These are phyloP conservation scores for Monopis laevigella DNA, from an alignment of 2,888 invertebrate species.

Conservation along the genomic window DNA sequence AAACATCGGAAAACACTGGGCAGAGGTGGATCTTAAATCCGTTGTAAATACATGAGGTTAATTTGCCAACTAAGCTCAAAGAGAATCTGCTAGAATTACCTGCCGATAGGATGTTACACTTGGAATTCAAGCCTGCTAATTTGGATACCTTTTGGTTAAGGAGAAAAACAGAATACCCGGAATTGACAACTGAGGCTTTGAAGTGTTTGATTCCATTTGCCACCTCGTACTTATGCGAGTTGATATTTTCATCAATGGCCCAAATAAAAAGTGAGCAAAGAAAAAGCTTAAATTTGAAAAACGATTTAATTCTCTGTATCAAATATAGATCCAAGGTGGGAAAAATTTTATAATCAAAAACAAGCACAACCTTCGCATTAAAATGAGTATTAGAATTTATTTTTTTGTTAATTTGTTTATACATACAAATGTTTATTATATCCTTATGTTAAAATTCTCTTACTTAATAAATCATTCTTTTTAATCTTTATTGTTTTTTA, in stretches of 20 bases:
- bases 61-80: conserved; percentile 20
- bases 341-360: conserved; percentile 16
- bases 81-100: conserved; percentile 21
- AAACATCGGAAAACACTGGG: conserved; percentile 19
- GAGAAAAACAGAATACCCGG: conserved; percentile 17
- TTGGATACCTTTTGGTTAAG: conserved; percentile 19
- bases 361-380: conserved; percentile 12
- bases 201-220: conserved; percentile 20
- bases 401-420: conserved; percentile 12
- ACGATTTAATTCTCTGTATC: conserved; percentile 19
- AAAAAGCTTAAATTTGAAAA: conserved; percentile 20
- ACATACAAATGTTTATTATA: conserved; percentile 12
- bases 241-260: conserved; percentile 13
- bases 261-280: conserved; percentile 13
- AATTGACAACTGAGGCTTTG: conserved; percentile 17
- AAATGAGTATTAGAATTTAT: conserved; percentile 11
- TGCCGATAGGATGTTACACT: conserved; percentile 22
- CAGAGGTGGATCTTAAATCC: conserved; percentile 19
- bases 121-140: conserved; percentile 20
- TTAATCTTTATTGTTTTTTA: conserved; percentile 8
- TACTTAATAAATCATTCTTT: conserved; percentile 7
- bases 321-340: conserved; percentile 17
- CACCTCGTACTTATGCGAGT: conserved; percentile 19
- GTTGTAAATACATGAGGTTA: conserved; percentile 19
- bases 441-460: conserved; percentile 11